Conservation (phyloP, 2,888 invertebrate species). For the Hirudinaria manillensis region DNA sequence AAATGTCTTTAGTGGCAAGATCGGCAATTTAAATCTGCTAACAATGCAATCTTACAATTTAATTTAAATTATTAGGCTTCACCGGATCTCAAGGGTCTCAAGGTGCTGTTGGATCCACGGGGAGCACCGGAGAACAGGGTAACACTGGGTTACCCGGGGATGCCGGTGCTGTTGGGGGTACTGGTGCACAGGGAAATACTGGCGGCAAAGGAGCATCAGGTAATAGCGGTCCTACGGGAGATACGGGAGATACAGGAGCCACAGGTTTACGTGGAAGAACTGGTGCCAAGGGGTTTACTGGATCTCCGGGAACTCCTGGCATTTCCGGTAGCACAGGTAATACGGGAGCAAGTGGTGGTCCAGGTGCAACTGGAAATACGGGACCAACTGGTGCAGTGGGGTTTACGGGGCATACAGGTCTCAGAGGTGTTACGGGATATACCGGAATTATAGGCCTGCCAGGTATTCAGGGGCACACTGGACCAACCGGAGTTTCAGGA, state of each 20-base stretch:
- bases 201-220: constrained; percentile 18
- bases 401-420: constrained; percentile 20
- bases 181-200: constrained; percentile 30
- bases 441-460: constrained; percentile 31
- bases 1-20: no score
- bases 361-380: constrained; percentile 28
- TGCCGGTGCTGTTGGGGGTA: constrained; percentile 28
- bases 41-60: no score
- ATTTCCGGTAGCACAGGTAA: constrained; percentile 12
- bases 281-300: constrained; percentile 25
- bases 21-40: no score
- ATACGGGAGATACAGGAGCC: constrained; percentile 16
- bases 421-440: constrained; percentile 24
- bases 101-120: constrained; percentile 34
- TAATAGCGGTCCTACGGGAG: background rate
- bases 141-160: constrained; percentile 17
- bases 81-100: constrained; percentile 45
- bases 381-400: constrained; percentile 22
- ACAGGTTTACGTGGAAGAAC: constrained; percentile 24
- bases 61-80: background rate
- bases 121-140: constrained; percentile 24
- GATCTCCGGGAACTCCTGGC: constrained; percentile 9
- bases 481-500: background rate
- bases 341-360: constrained; percentile 30
- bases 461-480: background rate